phyloP scores from a whole-genome alignment of 2,113 vertebrate species.

The Mus pahari region DNA sequence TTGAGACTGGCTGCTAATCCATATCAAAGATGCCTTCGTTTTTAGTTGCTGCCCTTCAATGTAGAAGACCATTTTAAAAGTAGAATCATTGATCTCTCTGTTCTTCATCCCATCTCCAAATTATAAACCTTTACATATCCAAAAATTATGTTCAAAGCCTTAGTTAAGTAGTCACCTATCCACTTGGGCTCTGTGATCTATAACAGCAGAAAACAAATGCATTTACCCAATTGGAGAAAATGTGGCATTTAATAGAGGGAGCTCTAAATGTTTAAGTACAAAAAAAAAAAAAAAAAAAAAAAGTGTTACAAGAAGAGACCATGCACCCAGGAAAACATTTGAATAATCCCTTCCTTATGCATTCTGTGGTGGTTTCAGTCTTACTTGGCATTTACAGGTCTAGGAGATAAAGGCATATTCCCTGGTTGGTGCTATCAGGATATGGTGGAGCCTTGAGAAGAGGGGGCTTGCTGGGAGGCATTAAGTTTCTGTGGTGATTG shows the following conservation, averaged over 20 bases:
- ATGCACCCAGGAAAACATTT: neutral
- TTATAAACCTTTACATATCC: neutral
- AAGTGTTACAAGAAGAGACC: neutral
- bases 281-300: neutral
- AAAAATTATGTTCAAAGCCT: conserved; percentile 37
- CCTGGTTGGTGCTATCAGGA: neutral
- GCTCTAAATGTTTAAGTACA: neutral
- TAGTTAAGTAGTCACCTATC: neutral
- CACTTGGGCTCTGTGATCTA: neutral
- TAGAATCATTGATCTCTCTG: neutral
- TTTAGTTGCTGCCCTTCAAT: neutral
- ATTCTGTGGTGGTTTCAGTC: neutral
- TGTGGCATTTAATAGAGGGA: conserved; percentile 9
- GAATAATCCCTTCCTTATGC: neutral
- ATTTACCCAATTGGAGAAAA: conserved; percentile 9
- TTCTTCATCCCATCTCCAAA: neutral
- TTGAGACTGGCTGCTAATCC: neutral
- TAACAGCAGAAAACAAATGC: neutral
- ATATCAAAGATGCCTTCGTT: neutral
- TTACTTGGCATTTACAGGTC: no score
- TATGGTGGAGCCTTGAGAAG: neutral
- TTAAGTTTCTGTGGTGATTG: neutral
- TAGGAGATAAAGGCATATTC: neutral
- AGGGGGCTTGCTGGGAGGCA: no score
- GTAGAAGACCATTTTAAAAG: neutral